Conservation (phyloP, 1,140 invertebrate species). For the Sinella curviseta region DNA sequence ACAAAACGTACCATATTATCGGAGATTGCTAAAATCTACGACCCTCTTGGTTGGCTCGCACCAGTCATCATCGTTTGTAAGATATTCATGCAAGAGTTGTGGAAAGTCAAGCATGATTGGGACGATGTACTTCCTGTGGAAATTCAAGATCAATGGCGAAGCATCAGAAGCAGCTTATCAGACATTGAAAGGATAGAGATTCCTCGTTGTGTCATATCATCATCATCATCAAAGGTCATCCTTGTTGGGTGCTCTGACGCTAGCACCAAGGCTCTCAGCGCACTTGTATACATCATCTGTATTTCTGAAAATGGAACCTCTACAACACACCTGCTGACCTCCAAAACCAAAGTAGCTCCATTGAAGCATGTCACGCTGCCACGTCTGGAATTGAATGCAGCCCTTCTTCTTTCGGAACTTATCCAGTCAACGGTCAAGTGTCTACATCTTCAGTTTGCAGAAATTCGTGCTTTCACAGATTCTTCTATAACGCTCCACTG, state of each 20-base stretch:
- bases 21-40: slow-evolving; percentile 54
- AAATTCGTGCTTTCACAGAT: neutral
- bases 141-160: slow-evolving; percentile 46
- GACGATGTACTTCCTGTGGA: slow-evolving; percentile 53
- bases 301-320: no score
- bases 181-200: slow-evolving; percentile 34
- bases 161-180: slow-evolving; percentile 38
- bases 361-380: slow-evolving; percentile 39
- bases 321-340: neutral
- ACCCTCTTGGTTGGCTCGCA: slow-evolving; percentile 55
- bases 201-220: slow-evolving; percentile 40
- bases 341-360: slow-evolving; percentile 42
- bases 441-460: neutral
- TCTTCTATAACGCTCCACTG: neutral
- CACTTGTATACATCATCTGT: neutral
- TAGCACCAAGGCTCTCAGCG: neutral
- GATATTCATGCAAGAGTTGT: slow-evolving; percentile 56
- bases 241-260: neutral
- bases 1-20: slow-evolving; percentile 52
- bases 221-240: slow-evolving; percentile 1
- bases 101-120: slow-evolving; percentile 54
- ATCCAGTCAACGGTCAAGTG: neutral
- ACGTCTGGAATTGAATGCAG: slow-evolving; percentile 39
- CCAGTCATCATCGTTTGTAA: slow-evolving; percentile 54
- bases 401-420: slow-evolving; percentile 32